Evolutionary conservation across 2,113 vertebrate species (phyloP).

Genomic region (Glareola pratincola): DNA sequence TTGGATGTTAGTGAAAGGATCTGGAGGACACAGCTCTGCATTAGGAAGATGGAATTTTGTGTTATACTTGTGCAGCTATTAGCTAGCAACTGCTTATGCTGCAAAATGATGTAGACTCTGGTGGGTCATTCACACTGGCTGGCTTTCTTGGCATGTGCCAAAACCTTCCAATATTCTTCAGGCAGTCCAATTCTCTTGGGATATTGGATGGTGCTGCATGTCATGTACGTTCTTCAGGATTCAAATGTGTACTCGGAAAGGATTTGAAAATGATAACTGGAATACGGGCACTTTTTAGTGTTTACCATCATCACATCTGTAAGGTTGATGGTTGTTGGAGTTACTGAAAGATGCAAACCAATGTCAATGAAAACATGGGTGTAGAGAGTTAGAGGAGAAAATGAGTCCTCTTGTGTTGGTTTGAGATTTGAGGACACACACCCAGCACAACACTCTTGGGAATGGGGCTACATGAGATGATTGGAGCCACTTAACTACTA

Average conservation of each 20-base stretch:
- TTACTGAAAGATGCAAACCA: not conserved
- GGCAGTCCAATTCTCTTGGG: not conserved
- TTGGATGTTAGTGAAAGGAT: not conserved
- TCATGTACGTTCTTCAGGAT: rapidly evolving
- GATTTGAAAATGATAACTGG: not conserved
- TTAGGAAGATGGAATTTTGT: not conserved
- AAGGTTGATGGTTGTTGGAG: not conserved
- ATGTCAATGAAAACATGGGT: rapidly evolving
- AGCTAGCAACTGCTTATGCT: not conserved
- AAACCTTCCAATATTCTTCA: not conserved
- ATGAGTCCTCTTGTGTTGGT: not conserved
- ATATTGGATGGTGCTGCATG: not conserved
- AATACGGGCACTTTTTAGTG: not conserved
- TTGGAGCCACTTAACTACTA: not conserved
- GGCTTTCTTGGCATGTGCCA: not conserved
- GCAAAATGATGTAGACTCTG: not conserved
- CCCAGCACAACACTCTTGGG: not conserved
- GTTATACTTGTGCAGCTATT: not conserved
- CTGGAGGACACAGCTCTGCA: not conserved
- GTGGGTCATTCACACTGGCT: not conserved
- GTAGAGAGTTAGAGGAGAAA: not conserved
- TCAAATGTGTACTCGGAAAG: not conserved
- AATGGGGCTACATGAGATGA: not conserved
- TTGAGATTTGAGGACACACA: not conserved
- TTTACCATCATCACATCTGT: not conserved